A percentile compares a stretch with the other conserved stretches of the same genome.
Conservation (phyloP, 30 jellyfish, hydroid and myxozoan species). For the Hydra vulgaris region DNA sequence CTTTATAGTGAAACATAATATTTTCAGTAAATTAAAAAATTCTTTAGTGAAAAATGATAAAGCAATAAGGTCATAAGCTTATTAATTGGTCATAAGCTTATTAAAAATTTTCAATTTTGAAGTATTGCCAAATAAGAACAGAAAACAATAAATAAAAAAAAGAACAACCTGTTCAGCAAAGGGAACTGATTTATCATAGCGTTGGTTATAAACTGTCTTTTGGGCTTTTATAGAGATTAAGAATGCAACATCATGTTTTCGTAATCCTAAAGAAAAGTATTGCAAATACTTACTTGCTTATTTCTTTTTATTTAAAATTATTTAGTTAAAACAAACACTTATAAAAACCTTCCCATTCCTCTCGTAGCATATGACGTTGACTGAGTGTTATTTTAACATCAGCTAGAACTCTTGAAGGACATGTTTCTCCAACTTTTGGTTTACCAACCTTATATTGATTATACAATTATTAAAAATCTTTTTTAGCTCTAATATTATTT, state of each 20-base stretch:
- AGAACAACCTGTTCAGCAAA: constrained; percentile 83
- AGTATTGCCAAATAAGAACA: too few relatives aligned
- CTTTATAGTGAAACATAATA: too few relatives aligned
- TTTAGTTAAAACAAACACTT: neutral
- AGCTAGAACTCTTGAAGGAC: constrained; percentile 92
- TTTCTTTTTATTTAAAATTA: neutral
- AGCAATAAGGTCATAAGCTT: too few relatives aligned
- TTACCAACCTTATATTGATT: constrained; percentile 70
- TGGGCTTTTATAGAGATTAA: constrained; percentile 53
- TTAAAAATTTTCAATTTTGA: too few relatives aligned
- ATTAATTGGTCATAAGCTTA: too few relatives aligned
- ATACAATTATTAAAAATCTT: too few relatives aligned
- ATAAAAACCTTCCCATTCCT: constrained; percentile 96
- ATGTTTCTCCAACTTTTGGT: constrained; percentile 84
- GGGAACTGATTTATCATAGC: constrained; percentile 52
- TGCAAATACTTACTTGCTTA: too few relatives aligned
- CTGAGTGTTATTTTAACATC: constrained; percentile 58
- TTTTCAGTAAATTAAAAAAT: too few relatives aligned
- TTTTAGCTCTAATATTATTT: too few relatives aligned
- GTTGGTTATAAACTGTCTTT: constrained; percentile 20
- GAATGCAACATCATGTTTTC: constrained; percentile 90
- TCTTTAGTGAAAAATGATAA: too few relatives aligned
- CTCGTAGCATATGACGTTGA: constrained; percentile 40
- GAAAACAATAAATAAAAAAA: too few relatives aligned
- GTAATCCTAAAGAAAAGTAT: constrained; percentile 36